These are phyloP conservation scores for Parus major DNA, from an alignment of 2,113 vertebrate species.

Conservation along the genomic window DNA sequence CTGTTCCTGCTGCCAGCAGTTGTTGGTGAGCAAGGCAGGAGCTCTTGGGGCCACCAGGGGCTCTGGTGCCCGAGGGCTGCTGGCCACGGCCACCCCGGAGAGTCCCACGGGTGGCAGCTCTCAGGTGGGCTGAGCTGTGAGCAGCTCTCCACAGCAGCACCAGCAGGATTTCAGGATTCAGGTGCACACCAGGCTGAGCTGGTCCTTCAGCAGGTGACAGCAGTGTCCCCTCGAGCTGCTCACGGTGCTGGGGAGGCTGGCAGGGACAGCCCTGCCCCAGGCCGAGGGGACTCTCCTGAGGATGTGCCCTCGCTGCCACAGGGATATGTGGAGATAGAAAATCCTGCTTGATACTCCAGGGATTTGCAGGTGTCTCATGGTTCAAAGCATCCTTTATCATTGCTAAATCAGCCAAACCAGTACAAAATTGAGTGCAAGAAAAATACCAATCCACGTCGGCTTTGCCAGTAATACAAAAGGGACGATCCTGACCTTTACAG, in stretches of 20 bases:
- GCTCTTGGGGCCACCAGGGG: not conserved
- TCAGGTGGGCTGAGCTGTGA: not conserved
- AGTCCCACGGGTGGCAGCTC: not conserved
- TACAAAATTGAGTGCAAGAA: conserved; percentile 58
- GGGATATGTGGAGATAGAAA: not conserved
- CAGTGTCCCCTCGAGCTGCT: no score
- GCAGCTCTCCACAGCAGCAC: not conserved
- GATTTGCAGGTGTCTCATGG: conserved; percentile 12
- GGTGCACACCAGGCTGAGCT: no score
- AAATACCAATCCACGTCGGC: not conserved
- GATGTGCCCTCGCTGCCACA: not conserved
- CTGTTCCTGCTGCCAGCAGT: not conserved
- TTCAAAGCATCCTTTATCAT: conserved; percentile 52
- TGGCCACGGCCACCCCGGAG: not conserved
- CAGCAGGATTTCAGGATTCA: no score
- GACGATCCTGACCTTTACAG: not conserved
- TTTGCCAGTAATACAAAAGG: conserved; percentile 32
- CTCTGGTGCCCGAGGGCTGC: not conserved
- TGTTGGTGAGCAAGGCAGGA: not conserved
- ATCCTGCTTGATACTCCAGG: not conserved
- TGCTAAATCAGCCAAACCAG: conserved; percentile 37
- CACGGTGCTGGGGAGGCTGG: no score
- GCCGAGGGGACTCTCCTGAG: no score
- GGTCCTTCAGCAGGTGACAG: no score
- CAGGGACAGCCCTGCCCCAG: no score